Evolutionary conservation across 2,888 invertebrate genomes (phyloP).

Genomic region (Notodonta dromedarius): DNA sequence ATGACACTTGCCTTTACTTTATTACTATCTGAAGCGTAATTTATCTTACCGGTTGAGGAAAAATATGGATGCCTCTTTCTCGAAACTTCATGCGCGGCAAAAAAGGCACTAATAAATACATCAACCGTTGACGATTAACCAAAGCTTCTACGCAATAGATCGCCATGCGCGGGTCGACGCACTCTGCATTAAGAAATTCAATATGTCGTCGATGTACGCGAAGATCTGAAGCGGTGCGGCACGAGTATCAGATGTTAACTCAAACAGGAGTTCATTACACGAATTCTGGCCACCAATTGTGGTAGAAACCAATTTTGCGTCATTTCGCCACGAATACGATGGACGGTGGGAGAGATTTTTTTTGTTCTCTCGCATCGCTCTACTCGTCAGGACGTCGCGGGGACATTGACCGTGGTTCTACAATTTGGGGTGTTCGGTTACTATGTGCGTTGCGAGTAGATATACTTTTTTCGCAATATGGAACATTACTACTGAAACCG

Average conservation of each 20-base stretch:
- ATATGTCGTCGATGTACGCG: slow-evolving; percentile 61
- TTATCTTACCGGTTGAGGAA: slow-evolving; percentile 24
- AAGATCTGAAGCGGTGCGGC: slow-evolving; percentile 53
- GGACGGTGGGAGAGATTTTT: slow-evolving; percentile 65
- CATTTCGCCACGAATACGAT: slow-evolving; percentile 63
- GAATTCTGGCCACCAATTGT: slow-evolving; percentile 59
- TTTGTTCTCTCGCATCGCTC: slow-evolving; percentile 72
- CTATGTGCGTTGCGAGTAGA: slow-evolving; percentile 36
- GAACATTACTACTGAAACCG: slow-evolving; percentile 11
- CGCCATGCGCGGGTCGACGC: slow-evolving; percentile 59
- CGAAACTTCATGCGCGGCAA: slow-evolving; percentile 14
- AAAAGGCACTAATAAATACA: slow-evolving; percentile 30
- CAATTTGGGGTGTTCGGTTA: slow-evolving; percentile 70
- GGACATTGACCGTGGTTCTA: slow-evolving; percentile 77
- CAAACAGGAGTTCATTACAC: slow-evolving; percentile 61
- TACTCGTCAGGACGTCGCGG: slow-evolving; percentile 65
- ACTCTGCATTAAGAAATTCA: slow-evolving; percentile 58
- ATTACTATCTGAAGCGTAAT: slow-evolving; percentile 31
- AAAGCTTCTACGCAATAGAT: slow-evolving; percentile 42
- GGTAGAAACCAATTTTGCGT: slow-evolving; percentile 71
- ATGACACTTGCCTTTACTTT: slow-evolving; percentile 38
- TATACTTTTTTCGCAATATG: slow-evolving; percentile 8
- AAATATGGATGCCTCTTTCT: slow-evolving; percentile 14
- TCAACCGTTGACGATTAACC: slow-evolving; percentile 22
- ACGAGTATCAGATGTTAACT: slow-evolving; percentile 57